phyloP scores from a whole-genome alignment of 2,888 invertebrate species.

The Oxystoma pomonae region DNA sequence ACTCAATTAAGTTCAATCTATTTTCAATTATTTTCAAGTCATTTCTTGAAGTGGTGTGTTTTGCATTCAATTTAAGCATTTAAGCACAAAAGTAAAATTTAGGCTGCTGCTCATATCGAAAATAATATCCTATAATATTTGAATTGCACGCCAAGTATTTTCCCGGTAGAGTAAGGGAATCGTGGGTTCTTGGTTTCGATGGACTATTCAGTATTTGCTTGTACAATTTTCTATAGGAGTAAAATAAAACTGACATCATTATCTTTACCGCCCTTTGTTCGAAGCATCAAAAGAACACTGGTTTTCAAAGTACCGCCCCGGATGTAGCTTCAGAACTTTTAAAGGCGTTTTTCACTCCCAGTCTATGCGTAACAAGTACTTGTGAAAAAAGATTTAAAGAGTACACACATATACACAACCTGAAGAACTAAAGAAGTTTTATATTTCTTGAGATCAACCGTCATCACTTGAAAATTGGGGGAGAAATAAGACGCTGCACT shows the following conservation, averaged over 20 bases:
- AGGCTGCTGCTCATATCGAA: no score
- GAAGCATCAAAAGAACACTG: slow-evolving; percentile 1
- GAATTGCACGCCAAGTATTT: no score
- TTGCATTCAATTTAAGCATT: no score
- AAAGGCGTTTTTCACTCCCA: slow-evolving; percentile 25
- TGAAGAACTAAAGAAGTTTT: slow-evolving; percentile 31
- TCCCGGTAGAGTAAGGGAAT: no score
- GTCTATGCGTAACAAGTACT: slow-evolving; percentile 23
- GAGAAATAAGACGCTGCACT: not conserved
- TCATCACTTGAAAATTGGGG: slow-evolving; percentile 9
- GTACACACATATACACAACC: not conserved
- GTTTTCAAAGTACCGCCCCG: slow-evolving; percentile 27
- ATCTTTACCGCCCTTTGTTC: not conserved
- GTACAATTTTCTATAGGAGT: no score
- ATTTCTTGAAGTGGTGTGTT: no score
- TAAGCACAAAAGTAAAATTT: no score
- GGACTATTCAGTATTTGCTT: no score
- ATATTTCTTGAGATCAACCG: slow-evolving; percentile 32
- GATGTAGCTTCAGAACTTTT: slow-evolving; percentile 32
- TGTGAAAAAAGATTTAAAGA: not conserved
- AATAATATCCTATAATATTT: no score
- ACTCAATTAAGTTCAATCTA: no score
- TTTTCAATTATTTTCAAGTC: no score
- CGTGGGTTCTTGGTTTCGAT: no score
- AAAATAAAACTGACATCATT: not conserved